Evolutionary conservation across 2,797 vertebrate species (phyloP), one percentile per base, ranked within the genome.

Genomic region (Sebastolobus altivelis): DNA sequence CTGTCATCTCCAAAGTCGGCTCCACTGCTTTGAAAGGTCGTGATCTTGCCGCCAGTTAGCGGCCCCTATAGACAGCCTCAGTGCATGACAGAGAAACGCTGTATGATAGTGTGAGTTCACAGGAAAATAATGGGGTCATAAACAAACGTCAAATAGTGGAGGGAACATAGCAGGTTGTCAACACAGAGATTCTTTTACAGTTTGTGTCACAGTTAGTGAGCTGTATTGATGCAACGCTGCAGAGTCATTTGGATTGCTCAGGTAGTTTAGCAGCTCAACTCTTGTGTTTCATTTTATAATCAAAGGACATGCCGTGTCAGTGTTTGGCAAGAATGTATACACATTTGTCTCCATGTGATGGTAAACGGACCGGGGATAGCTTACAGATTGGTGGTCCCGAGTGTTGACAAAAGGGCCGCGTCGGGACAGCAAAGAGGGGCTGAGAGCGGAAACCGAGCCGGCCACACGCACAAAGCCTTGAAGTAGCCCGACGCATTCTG

Each of bases 331-430:
- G 78, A 74, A 75, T 70, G 65, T 89, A 71, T 89, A 88, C 84
- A 83, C 87, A 88, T 84, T 88, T 85, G 84, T 85, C 82, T 91
- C 61, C 67, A 60, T 82, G 74, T 84, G 81, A 86, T 55, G 54
- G 83, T 92, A 90, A 89, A 93, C 55, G 80, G 80, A 84, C 56
- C 43, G 22, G 68, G 70, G 83, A 92, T 92, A 83, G 89, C 84
- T 93, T 91, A 87, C 87, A 89, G 89, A 94, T 95, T 92, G 89
- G 92, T 59, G 88, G 91, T 88, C 68, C 73, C 46, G 65, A 77
- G 83, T 94, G 93, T 93, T 94, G 93, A 95, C 89, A 91, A 92
- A 94, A 91, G 86, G 61, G 58, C 77, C 6, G 55, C 25, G 75
- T 83, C 12, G 8, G 84, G 85, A 91, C 84, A 79, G 84, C 79